A percentile compares a stretch with the other conserved stretches of the same genome.
These are phyloP conservation scores for Xestia xanthographa DNA, from an alignment of 2,888 invertebrate genomes.

Conservation along the genomic window DNA sequence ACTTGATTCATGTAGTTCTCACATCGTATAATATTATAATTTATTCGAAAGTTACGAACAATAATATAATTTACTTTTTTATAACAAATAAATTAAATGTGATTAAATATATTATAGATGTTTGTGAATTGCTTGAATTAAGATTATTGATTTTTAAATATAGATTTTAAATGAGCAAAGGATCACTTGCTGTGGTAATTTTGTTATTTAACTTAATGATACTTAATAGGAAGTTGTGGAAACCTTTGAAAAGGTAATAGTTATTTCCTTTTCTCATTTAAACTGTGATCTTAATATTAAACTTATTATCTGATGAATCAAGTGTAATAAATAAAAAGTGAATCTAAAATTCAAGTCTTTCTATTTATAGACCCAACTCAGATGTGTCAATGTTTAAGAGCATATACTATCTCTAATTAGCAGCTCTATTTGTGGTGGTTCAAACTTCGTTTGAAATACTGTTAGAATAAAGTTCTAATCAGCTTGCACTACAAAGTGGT, in stretches of 20 bases:
- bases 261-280: constrained; percentile 82
- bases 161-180: constrained; percentile 82
- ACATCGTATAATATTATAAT: constrained; percentile 50
- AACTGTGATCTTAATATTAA: constrained; percentile 76
- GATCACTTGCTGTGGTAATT: constrained; percentile 69
- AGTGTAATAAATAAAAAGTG: constrained; percentile 76
- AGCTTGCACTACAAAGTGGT: too few relatives aligned
- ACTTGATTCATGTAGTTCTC: constrained; percentile 64
- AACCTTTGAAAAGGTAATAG: constrained; percentile 60
- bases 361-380: not conserved
- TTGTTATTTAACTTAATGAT: constrained; percentile 69
- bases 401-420: too few relatives aligned
- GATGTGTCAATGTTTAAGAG: not conserved
- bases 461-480: too few relatives aligned
- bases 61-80: constrained; percentile 23
- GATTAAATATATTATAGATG: constrained; percentile 45
- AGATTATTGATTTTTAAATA: constrained; percentile 49
- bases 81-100: constrained; percentile 28
- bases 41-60: constrained; percentile 28
- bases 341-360: constrained; percentile 49
- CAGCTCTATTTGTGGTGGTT: too few relatives aligned
- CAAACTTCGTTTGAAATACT: too few relatives aligned
- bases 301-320: constrained; percentile 74
- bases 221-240: constrained; percentile 52
- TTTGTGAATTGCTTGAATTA: constrained; percentile 59